Conservation (phyloP, 2,888 invertebrate species). For the Drosophila antonietae region DNA sequence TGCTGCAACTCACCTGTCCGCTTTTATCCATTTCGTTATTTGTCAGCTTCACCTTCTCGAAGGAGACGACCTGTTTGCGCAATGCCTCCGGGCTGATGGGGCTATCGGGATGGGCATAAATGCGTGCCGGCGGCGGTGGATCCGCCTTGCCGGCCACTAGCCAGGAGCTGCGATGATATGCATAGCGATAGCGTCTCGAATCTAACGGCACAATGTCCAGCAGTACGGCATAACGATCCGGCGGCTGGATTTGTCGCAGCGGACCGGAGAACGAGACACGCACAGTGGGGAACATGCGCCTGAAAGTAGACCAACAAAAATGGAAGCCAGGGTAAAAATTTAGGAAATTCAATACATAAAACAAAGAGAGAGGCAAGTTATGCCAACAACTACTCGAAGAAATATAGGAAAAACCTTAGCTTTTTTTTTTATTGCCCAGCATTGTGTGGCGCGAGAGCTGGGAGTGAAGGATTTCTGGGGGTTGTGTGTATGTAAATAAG, state of each 20-base stretch:
- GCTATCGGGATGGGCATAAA: constrained; percentile 98
- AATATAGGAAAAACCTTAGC: constrained; percentile 12
- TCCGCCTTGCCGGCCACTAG: constrained; percentile 99
- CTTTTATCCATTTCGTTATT: constrained; percentile 99
- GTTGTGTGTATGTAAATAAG: constrained; percentile 72
- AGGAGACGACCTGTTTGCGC: constrained; percentile 97
- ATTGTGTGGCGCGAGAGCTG: constrained; percentile 22
- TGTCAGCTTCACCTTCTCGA: constrained; percentile 99
- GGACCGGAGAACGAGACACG: constrained; percentile 95
- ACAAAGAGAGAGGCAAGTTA: constrained; percentile 2
- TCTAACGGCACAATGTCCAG: constrained; percentile 99
- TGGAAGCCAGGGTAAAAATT: background rate
- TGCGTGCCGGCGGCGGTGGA: constrained; percentile 96
- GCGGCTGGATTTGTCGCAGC: constrained; percentile 87
- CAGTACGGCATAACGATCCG: constrained; percentile 95
- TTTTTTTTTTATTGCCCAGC: constrained; percentile 58
- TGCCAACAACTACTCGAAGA: constrained; percentile 4
- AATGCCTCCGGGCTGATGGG: constrained; percentile 98
- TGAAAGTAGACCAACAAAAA: constrained; percentile 84
- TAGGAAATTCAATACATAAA: constrained; percentile 16
- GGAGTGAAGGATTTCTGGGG: background rate
- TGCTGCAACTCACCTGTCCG: constrained; percentile 89
- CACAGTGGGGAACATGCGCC: constrained; percentile 99
- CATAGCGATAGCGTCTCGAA: constrained; percentile 98
- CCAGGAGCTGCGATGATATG: constrained; percentile 99